Conservation (phyloP, 1,140 invertebrate genomes). For the Scaptodrosophila lebanonensis region DNA sequence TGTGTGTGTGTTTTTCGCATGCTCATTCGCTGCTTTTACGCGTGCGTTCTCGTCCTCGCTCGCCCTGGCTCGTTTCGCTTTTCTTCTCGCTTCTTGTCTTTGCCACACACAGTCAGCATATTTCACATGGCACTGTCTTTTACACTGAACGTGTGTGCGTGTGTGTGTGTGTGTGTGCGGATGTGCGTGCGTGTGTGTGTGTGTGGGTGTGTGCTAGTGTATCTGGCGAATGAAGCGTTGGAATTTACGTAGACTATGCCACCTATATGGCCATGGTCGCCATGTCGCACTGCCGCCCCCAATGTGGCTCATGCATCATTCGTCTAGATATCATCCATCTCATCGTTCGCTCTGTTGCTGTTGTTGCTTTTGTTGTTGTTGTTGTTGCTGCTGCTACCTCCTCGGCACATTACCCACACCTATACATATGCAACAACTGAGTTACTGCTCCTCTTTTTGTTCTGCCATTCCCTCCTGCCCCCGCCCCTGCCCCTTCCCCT, state of each 20-base stretch:
- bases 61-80: conserved; percentile 9
- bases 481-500: not conserved
- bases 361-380: conserved; percentile 5
- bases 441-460: not conserved
- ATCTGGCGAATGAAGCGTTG: conserved; percentile 66
- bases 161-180: not conserved
- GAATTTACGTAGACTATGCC: conserved; percentile 37
- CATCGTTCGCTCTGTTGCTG: no score
- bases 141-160: not conserved
- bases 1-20: conserved; percentile 47
- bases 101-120: no score
- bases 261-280: conserved; percentile 7
- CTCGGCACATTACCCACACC: conserved; percentile 61
- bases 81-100: conserved; percentile 27
- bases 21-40: conserved; percentile 69
- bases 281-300: conserved; percentile 32
- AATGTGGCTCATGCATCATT: conserved; percentile 71
- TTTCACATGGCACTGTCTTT: no score
- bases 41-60: conserved; percentile 41
- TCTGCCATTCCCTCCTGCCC: not conserved
- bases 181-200: not conserved
- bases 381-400: conserved; percentile 50
- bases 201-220: conserved; percentile 2
- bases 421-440: conserved; percentile 8
- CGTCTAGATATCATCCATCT: conserved; percentile 74